Base-by-base conservation (phyloP, 2,888 invertebrate genomes). In the Craniophora ligustri region DNA sequence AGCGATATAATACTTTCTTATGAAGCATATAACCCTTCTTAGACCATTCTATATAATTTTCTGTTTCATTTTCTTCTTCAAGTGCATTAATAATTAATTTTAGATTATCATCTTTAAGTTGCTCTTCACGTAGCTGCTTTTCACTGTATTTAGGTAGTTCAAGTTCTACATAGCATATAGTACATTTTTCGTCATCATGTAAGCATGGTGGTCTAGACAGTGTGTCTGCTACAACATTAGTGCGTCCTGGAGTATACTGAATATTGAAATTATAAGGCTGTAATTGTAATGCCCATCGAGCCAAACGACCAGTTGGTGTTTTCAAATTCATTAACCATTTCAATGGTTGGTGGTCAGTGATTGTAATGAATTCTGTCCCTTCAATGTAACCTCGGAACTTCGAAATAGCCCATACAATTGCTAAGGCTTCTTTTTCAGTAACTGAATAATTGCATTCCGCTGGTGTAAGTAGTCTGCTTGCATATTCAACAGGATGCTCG, bases 1-100 rank as follows among this genome's bases (percentile, higher is more conserved):
- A 57, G 21, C 38, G 5, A 23, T 47, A 47, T 1, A 47, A 19
- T 14, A 47, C 30, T 11, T 21, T 15, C 39, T 39, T 30, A 15
- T 47, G 36, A 3, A 46, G n/a, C 28, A 30, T 26, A 28, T 46
- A 36, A 2, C 18, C 36, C 28, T 36, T 45, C 13, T 45, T 44
- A 4, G 18, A 19, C n/a, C 31, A 28, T 36, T 35, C 35, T 13
- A 28, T 2, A 36, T 35, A 45, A 32, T 11, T 32, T 32, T 5
- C n/a, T 21, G 7, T 8, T 21, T 31, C 19, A 2, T 46, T 19
- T 38, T 16, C 41, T 40, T 40, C 40, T 40, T n/a, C 1, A 14
- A 32, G 32, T 32, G 14, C 32, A 14, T 14, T n/a, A n/a, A n/a
- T n/a, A n/a, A n/a, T n/a, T n/a, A n/a, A n/a, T n/a, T n/a, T n/a